Conservation (phyloP, 2,888 invertebrate genomes). For the Lochmaea capreae region DNA sequence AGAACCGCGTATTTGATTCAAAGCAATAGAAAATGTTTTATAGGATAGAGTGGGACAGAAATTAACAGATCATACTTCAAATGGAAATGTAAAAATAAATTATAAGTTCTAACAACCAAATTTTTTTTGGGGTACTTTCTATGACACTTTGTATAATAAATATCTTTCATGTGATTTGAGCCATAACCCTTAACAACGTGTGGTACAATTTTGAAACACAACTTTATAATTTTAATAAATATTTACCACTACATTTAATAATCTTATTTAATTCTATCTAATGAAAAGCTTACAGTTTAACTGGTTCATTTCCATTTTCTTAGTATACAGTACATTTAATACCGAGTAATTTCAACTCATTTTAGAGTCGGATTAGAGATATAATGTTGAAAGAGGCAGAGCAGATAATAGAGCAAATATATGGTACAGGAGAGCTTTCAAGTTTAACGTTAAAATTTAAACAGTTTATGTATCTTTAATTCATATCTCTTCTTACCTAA, state of each 20-base stretch:
- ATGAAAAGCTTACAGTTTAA: background rate
- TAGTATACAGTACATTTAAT: background rate
- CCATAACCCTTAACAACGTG: too few species aligned
- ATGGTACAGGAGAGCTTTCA: background rate
- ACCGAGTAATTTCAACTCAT: background rate
- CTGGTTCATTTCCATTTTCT: background rate
- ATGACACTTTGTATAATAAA: too few species aligned
- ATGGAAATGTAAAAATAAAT: too few species aligned
- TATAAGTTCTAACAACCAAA: too few species aligned
- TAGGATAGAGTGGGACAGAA: slow-evolving; percentile 16
- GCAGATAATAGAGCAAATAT: background rate
- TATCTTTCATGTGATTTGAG: too few species aligned
- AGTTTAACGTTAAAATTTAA: background rate
- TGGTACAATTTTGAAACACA: too few species aligned
- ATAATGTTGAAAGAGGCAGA: background rate
- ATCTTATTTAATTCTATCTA: background rate
- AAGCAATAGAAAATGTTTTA: slow-evolving; percentile 26
- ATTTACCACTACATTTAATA: background rate
- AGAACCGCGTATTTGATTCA: slow-evolving; percentile 36
- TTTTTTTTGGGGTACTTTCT: too few species aligned
- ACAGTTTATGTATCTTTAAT: too few species aligned
- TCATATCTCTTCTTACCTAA: too few species aligned
- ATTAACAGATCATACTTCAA: too few species aligned
- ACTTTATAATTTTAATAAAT: background rate
- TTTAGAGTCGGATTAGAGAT: background rate